Evolutionary conservation across 2,888 invertebrate species (phyloP).

Genomic region (Caenorhabditis japonica): DNA sequence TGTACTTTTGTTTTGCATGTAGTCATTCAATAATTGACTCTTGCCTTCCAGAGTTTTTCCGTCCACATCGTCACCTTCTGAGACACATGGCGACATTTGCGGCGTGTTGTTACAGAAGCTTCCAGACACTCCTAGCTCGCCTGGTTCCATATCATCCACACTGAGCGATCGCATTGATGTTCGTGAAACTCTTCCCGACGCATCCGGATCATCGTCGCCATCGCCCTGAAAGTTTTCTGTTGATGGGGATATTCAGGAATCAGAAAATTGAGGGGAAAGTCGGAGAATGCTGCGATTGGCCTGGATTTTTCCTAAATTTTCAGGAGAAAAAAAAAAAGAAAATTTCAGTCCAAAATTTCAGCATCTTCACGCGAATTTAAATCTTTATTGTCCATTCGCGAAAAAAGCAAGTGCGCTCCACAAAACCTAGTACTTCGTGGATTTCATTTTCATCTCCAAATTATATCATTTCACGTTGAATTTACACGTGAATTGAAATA

Average conservation of each 20-base stretch:
- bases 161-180: conserved; percentile 32
- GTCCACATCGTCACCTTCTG: conserved; percentile 53
- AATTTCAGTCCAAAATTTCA: too few relatives aligned
- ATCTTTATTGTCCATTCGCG: too few relatives aligned
- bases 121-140: conserved; percentile 27
- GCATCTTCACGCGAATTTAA: too few relatives aligned
- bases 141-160: conserved; percentile 27
- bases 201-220: conserved; percentile 25
- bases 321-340: too few relatives aligned
- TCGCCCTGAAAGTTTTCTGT: conserved; percentile 19
- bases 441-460: too few relatives aligned
- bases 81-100: conserved; percentile 59
- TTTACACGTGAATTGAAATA: too few relatives aligned
- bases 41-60: conserved; percentile 9
- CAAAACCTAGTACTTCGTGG: too few relatives aligned
- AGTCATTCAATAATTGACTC: conserved; percentile 24
- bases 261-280: too few relatives aligned
- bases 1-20: conserved; percentile 27
- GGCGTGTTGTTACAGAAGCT: conserved; percentile 62
- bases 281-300: too few relatives aligned
- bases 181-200: conserved; percentile 29
- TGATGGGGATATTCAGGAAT: background rate
- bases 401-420: too few relatives aligned
- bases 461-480: too few relatives aligned
- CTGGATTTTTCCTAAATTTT: too few relatives aligned